Evolutionary conservation across 2,797 vertebrate species (phyloP).

Genomic region (Australoheros facetus): DNA sequence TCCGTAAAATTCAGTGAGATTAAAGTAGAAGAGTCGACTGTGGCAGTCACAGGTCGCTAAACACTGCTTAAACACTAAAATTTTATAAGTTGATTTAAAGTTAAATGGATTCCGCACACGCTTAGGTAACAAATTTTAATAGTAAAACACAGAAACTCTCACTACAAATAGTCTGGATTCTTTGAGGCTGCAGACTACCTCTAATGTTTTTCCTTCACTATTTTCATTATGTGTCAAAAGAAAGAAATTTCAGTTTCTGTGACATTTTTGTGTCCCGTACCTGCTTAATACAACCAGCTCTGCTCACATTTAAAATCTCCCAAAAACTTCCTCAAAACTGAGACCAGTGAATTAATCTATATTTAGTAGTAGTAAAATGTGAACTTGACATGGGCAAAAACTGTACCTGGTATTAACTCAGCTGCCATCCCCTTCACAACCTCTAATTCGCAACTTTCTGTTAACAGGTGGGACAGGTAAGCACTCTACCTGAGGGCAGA

Average conservation of each 20-base stretch:
- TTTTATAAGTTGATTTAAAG: neutral
- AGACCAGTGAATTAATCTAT: neutral
- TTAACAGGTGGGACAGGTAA: neutral
- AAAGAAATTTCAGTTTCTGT: neutral
- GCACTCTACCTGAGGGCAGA: neutral
- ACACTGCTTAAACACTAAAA: neutral
- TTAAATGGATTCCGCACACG: fast-evolving
- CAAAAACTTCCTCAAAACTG: neutral
- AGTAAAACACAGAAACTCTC: neutral
- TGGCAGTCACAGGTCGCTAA: neutral
- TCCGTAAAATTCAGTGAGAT: neutral
- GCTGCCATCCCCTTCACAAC: neutral
- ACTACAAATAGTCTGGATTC: neutral
- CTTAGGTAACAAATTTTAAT: neutral
- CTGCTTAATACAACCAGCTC: neutral
- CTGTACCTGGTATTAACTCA: neutral
- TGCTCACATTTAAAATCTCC: neutral
- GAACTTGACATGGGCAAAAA: neutral
- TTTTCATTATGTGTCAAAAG: neutral
- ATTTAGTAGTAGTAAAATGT: neutral
- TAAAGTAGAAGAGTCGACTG: neutral
- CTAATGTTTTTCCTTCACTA: too few relatives aligned
- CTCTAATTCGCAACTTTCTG: neutral
- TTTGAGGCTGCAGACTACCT: neutral
- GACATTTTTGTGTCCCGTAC: neutral